Conservation (phyloP, 2,888 invertebrate species). For the Sialis lutaria region DNA sequence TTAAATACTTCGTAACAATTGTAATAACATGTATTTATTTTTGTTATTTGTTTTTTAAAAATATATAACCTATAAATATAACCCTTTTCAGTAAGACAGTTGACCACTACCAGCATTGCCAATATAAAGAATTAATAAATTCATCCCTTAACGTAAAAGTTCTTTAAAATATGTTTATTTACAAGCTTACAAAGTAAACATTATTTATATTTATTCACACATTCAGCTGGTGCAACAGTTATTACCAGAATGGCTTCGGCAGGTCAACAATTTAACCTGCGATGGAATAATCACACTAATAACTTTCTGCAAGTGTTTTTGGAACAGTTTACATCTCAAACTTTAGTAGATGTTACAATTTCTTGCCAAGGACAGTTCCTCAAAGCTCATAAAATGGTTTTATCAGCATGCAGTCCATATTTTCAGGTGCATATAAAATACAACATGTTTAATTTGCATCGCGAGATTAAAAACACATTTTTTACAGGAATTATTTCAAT, state of each 20-base stretch:
- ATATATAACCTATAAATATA: too few relatives aligned
- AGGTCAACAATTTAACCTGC: conserved; percentile 25
- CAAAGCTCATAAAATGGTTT: conserved; percentile 29
- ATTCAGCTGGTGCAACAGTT: too few relatives aligned
- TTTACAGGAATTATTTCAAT: conserved; percentile 23
- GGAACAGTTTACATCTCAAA: conserved; percentile 25
- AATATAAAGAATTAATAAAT: too few relatives aligned
- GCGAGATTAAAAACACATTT: neutral
- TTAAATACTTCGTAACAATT: too few relatives aligned
- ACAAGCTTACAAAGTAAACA: too few relatives aligned
- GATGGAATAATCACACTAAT: conserved; percentile 31
- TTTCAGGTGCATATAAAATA: conserved; percentile 21
- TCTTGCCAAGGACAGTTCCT: conserved; percentile 29
- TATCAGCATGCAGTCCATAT: conserved; percentile 30
- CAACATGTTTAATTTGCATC: neutral
- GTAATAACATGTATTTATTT: too few relatives aligned
- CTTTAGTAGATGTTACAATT: conserved; percentile 29
- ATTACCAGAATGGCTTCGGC: neutral
- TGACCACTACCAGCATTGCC: too few relatives aligned
- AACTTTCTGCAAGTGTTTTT: conserved; percentile 28
- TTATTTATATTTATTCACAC: too few relatives aligned
- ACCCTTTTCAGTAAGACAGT: too few relatives aligned
- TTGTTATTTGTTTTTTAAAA: too few relatives aligned
- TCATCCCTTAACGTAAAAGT: too few relatives aligned
- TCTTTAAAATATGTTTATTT: too few relatives aligned